A percentile compares a stretch with the other conserved stretches of the same genome.
These are phyloP conservation scores for Rutilus rutilus DNA, from an alignment of 2,113 vertebrate species.

Conservation along the genomic window DNA sequence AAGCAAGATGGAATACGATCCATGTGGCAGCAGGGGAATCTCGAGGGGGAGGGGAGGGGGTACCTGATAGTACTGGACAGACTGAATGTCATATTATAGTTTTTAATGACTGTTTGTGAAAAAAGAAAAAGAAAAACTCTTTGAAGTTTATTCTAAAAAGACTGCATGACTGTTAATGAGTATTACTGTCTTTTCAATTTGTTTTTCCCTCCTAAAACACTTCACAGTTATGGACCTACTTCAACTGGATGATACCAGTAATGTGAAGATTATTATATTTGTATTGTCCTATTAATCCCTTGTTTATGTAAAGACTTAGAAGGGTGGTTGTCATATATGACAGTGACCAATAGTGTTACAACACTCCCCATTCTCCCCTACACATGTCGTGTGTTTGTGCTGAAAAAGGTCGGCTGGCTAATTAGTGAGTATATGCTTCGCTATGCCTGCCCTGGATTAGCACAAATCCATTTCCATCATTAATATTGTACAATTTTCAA, in stretches of 20 bases:
- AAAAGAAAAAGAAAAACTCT: not conserved
- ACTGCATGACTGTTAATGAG: not conserved
- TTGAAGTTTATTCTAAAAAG: not conserved
- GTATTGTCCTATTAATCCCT: too few species aligned
- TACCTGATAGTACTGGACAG: not conserved
- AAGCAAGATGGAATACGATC: slow-evolving; percentile 54
- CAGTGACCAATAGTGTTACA: not conserved
- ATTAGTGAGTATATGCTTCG: not conserved
- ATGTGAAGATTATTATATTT: not conserved
- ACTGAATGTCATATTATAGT: not conserved
- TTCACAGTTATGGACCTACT: not conserved
- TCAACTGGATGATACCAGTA: not conserved
- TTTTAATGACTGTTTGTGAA: too few species aligned
- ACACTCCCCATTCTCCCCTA: not conserved
- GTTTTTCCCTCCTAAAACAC: not conserved
- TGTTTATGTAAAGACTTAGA: too few species aligned
- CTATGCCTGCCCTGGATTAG: slow-evolving; percentile 8
- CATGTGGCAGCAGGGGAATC: slow-evolving; percentile 29
- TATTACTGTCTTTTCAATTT: not conserved
- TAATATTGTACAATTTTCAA: not conserved
- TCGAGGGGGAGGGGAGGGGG: not conserved
- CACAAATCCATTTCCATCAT: slow-evolving; percentile 7
- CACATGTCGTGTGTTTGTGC: not conserved
- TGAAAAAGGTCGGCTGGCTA: slow-evolving; percentile 5
- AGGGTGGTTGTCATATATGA: not conserved